Conservation (phyloP, 2,888 invertebrate genomes). For the Mimachlamys varia region DNA sequence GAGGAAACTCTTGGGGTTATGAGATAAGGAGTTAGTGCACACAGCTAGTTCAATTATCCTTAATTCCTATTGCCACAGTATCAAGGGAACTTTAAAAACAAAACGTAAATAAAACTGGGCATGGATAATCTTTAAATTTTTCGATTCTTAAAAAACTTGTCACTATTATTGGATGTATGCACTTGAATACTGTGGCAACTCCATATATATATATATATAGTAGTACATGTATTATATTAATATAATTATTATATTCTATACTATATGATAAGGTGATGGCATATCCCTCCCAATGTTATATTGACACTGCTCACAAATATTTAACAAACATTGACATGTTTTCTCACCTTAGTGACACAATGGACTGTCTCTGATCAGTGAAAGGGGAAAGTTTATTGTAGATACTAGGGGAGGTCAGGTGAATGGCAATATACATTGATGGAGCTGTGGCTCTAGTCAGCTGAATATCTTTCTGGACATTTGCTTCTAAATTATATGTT, state of each 20-base stretch:
- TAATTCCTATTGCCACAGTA: not conserved
- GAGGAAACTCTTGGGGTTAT: not conserved
- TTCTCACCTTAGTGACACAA: not conserved
- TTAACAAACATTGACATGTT: not conserved
- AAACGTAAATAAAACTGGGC: not conserved
- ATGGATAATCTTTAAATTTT: not conserved
- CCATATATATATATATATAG: not conserved
- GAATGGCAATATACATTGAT: not conserved
- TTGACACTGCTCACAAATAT: not conserved
- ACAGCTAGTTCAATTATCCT: not conserved
- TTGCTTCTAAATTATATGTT: too few relatives aligned
- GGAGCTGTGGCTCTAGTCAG: not conserved
- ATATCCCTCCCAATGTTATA: not conserved
- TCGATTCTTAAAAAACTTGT: not conserved
- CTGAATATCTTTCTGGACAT: too few relatives aligned
- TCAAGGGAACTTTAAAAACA: not conserved
- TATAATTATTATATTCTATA: not conserved
- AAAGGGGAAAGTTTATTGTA: not conserved
- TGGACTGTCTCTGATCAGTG: not conserved
- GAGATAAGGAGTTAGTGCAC: not conserved
- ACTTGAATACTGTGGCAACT: conserved; percentile 4
- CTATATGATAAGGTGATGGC: conserved; percentile 18
- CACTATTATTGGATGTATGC: not conserved
- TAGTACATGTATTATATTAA: not conserved
- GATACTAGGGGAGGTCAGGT: not conserved